These are phyloP conservation scores for Neoascia interrupta DNA, from an alignment of 2,888 invertebrate species.

Conservation along the genomic window DNA sequence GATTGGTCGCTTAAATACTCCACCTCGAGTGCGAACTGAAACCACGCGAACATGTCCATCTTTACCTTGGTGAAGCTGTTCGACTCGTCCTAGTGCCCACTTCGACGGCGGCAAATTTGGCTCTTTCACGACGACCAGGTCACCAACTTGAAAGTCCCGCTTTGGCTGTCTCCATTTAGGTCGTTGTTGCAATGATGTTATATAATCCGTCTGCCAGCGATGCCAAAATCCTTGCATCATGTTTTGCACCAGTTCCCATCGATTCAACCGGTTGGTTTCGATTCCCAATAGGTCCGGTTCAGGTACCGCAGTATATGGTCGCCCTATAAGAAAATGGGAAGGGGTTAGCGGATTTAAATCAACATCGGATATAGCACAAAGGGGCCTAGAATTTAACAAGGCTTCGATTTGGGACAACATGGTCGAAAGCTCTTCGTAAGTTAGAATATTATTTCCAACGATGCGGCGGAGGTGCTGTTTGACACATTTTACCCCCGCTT, in stretches of 20 bases:
- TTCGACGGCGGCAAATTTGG: constrained; percentile 15
- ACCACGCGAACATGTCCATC: constrained; percentile 20
- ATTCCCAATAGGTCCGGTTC: background rate
- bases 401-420: constrained; percentile 60
- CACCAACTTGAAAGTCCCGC: background rate
- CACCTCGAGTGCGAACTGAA: constrained; percentile 10
- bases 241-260: background rate
- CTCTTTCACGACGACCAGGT: constrained; percentile 1
- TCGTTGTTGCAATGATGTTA: background rate
- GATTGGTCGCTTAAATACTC: constrained; percentile 19
- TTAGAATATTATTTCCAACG: constrained; percentile 28
- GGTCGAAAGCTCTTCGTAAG: constrained; percentile 49
- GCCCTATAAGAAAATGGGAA: background rate
- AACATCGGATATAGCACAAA: constrained; percentile 9
- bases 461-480: constrained; percentile 43
- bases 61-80: background rate
- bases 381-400: constrained; percentile 39
- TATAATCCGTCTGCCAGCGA: background rate
- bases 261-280: background rate
- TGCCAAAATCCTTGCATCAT: constrained; percentile 7
- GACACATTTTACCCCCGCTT: constrained; percentile 22
- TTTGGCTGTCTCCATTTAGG: background rate
- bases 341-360: constrained; percentile 4
- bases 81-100: constrained; percentile 25
- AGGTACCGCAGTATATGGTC: background rate